Evolutionary conservation across 2,888 invertebrate genomes (phyloP).

Genomic region (Clunio marinus): DNA sequence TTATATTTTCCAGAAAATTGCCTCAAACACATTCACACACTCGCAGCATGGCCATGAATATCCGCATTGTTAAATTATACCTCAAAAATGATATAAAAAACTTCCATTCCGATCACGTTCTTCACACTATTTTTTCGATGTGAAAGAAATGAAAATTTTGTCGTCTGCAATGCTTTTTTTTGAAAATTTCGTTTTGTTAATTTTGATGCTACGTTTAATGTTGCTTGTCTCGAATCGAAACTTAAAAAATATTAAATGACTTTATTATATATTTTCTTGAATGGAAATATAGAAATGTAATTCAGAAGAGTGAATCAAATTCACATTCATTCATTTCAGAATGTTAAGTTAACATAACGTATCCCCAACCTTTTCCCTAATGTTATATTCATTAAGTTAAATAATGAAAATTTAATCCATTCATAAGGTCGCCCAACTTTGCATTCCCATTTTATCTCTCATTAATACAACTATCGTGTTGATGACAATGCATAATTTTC

Average conservation of each 20-base stretch:
- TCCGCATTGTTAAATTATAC: conserved; percentile 31
- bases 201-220: background rate
- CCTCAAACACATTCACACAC: conserved; percentile 4
- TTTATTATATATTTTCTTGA: no score
- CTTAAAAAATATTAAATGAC: no score
- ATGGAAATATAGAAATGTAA: no score
- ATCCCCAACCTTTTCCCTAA: no score
- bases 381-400: background rate
- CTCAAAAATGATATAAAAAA: background rate
- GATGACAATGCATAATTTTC: conserved; percentile 11
- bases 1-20: background rate
- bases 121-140: conserved; percentile 35
- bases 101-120: conserved; percentile 27
- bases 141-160: background rate
- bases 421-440: background rate
- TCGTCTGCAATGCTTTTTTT: conserved; percentile 4
- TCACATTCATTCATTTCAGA: no score
- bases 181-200: background rate
- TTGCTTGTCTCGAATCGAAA: no score
- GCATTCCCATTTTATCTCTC: conserved; percentile 13
- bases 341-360: no score
- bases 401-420: conserved; percentile 1
- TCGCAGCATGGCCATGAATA: conserved; percentile 9
- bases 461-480: background rate
- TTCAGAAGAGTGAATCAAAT: no score